Evolutionary conservation across 2,113 vertebrate genomes (phyloP).

Genomic region (Bagarius yarrelli): DNA sequence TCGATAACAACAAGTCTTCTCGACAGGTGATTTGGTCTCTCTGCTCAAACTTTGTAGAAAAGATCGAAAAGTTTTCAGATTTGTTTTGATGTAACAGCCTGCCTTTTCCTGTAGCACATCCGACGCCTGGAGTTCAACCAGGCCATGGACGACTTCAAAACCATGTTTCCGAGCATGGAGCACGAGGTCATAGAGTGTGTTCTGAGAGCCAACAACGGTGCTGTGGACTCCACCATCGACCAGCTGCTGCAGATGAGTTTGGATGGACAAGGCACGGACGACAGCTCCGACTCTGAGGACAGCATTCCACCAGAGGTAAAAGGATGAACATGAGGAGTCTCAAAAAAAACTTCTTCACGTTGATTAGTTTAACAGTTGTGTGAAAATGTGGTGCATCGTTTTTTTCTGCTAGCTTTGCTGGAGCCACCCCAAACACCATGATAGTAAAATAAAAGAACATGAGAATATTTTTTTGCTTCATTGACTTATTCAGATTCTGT

Average conservation of each 20-base stretch:
- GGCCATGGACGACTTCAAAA: conserved; percentile 98
- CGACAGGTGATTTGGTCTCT: conserved; percentile 39
- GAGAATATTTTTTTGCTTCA: neutral
- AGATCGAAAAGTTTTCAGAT: neutral
- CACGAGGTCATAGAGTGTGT: conserved; percentile 97
- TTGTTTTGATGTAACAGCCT: neutral
- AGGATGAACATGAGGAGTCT: conserved; percentile 54
- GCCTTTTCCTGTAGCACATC: conserved; percentile 68
- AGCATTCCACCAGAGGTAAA: conserved; percentile 91
- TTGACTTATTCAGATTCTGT: neutral
- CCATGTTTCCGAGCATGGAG: conserved; percentile 96
- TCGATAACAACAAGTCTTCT: conserved; percentile 83
- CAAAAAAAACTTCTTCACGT: neutral
- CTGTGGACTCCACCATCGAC: conserved; percentile 95
- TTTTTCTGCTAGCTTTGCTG: neutral
- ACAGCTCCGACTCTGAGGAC: conserved; percentile 94
- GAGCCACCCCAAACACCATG: neutral
- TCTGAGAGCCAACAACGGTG: conserved; percentile 90
- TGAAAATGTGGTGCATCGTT: neutral
- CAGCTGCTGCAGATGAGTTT: conserved; percentile 97
- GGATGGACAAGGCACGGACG: conserved; percentile 80
- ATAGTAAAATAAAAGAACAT: neutral
- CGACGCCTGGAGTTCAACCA: conserved; percentile 95
- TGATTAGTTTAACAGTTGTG: neutral
- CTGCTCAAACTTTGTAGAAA: too few relatives aligned